Percentiles rank a stretch among this genome's conserved stretches.
Evolutionary conservation across 2,113 vertebrate genomes (phyloP).

Genomic region (Myiagra hebetior): DNA sequence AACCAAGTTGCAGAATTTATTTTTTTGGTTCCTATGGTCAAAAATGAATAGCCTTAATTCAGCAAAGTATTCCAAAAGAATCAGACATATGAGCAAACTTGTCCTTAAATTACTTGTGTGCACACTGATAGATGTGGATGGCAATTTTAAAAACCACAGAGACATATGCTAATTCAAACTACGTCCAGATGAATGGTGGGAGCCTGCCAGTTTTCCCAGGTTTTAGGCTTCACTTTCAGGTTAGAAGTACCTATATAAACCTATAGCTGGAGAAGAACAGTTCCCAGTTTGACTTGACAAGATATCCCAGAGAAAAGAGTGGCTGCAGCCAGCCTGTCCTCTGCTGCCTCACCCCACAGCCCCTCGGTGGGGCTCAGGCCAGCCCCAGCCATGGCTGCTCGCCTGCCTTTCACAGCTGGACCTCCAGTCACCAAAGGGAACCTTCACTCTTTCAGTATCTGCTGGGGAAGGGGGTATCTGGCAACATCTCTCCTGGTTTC

Average conservation of each 20-base stretch:
- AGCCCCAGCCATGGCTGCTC: not conserved
- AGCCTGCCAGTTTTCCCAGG: not conserved
- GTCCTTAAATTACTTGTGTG: not conserved
- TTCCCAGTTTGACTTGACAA: not conserved
- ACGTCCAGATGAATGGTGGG: not conserved
- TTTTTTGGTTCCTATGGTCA: not conserved
- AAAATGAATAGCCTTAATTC: not conserved
- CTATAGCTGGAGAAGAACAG: not conserved
- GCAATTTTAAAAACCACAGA: not conserved
- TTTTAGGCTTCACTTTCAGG: not conserved
- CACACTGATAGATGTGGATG: not conserved
- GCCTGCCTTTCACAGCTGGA: not conserved
- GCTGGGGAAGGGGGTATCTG: not conserved
- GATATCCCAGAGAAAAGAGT: not conserved
- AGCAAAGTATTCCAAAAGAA: not conserved
- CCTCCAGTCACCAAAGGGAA: not conserved
- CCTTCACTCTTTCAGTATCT: not conserved
- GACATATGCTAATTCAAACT: not conserved
- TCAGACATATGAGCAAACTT: not conserved
- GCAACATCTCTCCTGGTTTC: not conserved
- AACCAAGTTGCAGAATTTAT: not conserved
- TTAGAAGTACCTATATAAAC: not conserved
- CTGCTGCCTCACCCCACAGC: not conserved
- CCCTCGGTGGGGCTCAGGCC: rapidly evolving
- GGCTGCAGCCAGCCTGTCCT: not conserved